A percentile compares a stretch with the other conserved stretches of the same genome.
These are phyloP conservation scores for Itoplectis maculator DNA, from an alignment of 2,888 invertebrate species.

Conservation along the genomic window DNA sequence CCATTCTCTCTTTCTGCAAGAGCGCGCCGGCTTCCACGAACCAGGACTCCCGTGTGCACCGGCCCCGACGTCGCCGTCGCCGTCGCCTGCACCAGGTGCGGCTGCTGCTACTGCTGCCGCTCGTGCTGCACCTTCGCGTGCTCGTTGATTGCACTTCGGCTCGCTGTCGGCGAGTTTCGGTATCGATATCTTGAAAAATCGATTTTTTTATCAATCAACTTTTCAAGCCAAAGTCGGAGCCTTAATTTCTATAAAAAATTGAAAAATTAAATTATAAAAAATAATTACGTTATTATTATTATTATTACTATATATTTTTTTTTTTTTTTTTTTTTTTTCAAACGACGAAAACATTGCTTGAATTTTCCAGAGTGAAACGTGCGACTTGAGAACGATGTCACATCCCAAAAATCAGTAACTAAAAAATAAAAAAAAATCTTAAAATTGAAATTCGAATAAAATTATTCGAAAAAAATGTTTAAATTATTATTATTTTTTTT, in stretches of 20 bases:
- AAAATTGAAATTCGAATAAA: too few species aligned
- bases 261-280: too few species aligned
- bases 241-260: too few species aligned
- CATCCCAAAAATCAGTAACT: too few species aligned
- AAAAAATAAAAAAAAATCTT: too few species aligned
- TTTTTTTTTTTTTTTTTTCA: background rate
- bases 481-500: too few species aligned
- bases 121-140: conserved; percentile 15
- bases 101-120: conserved; percentile 1
- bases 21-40: conserved; percentile 73
- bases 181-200: too few species aligned
- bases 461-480: too few species aligned
- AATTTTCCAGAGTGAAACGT: too few species aligned
- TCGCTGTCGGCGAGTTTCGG: conserved; percentile 28
- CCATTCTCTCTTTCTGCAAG: conserved; percentile 64
- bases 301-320: background rate
- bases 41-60: conserved; percentile 53
- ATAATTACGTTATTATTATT: background rate
- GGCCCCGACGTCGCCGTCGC: background rate
- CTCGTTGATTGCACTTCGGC: conserved; percentile 45
- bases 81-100: conserved; percentile 56
- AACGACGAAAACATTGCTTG: background rate
- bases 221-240: too few species aligned
- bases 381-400: too few species aligned
- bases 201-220: too few species aligned